These are phyloP conservation scores for Grantiella picta DNA, from an alignment of 2,113 vertebrate genomes.

Conservation along the genomic window DNA sequence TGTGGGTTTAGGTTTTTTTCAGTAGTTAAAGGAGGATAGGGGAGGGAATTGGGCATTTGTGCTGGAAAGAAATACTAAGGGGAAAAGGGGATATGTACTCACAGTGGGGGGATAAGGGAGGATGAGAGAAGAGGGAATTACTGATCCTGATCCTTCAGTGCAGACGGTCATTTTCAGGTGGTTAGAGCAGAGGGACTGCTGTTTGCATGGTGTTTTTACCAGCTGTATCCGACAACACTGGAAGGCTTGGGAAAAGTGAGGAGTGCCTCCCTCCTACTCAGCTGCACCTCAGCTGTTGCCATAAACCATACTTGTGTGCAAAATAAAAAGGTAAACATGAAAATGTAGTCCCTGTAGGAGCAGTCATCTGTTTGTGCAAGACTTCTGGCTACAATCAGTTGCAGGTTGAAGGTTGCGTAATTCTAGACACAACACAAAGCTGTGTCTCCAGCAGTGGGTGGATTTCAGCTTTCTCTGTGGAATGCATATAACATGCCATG, in stretches of 20 bases:
- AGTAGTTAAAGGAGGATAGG: background rate
- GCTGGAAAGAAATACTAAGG: background rate
- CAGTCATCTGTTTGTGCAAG: background rate
- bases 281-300: background rate
- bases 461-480: background rate
- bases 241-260: background rate
- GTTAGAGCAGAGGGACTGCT: background rate
- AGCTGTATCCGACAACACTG: background rate
- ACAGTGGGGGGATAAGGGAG: background rate
- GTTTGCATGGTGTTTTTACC: background rate
- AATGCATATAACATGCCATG: background rate
- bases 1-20: background rate
- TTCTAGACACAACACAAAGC: background rate
- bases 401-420: accelerated
- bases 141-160: background rate
- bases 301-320: background rate
- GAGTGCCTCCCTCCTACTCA: background rate
- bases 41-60: background rate
- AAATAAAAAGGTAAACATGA: background rate
- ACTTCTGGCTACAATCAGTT: background rate
- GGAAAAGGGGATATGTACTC: background rate
- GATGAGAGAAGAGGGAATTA: background rate
- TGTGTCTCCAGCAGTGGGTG: accelerated
- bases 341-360: background rate
- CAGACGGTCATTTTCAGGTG: background rate